Evolutionary conservation across 2,888 invertebrate species (phyloP).

Genomic region (Drosophila ustulata): DNA sequence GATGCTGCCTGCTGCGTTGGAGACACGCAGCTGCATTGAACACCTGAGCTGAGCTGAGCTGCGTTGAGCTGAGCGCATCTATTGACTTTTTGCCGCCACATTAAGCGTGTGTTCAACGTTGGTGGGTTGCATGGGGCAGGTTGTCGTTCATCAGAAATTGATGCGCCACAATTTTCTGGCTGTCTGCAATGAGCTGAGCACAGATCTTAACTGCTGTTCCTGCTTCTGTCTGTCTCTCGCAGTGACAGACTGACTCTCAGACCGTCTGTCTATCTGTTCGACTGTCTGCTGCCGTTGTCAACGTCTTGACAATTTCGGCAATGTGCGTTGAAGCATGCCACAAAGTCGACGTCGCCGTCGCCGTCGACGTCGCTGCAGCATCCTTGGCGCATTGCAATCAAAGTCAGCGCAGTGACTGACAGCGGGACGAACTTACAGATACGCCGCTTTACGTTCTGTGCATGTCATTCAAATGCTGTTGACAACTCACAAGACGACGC

Average conservation of each 20-base stretch:
- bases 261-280: constrained; percentile 11
- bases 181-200: constrained; percentile 27
- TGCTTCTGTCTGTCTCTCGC: constrained; percentile 12
- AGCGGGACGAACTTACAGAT: constrained; percentile 68
- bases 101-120: constrained; percentile 42
- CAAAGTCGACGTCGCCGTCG: constrained; percentile 21
- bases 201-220: constrained; percentile 12
- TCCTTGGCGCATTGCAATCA: constrained; percentile 80
- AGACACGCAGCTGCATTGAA: constrained; percentile 36
- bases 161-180: constrained; percentile 62
- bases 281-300: constrained; percentile 29
- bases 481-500: constrained; percentile 59
- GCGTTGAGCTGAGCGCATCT: constrained; percentile 43
- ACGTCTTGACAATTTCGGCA: constrained; percentile 74
- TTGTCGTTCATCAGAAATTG: constrained; percentile 50
- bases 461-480: constrained; percentile 76
- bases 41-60: constrained; percentile 35
- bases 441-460: constrained; percentile 38
- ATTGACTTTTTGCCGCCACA: constrained; percentile 78
- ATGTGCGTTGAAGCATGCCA: constrained; percentile 70
- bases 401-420: constrained; percentile 74
- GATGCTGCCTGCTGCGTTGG: background rate
- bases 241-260: constrained; percentile 1
- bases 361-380: constrained; percentile 39
- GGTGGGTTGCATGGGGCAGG: constrained; percentile 5